A percentile compares a stretch with the other conserved stretches of the same genome.
phyloP scores from a whole-genome alignment of 1,140 invertebrate species.

The Drosophila ogumai region DNA sequence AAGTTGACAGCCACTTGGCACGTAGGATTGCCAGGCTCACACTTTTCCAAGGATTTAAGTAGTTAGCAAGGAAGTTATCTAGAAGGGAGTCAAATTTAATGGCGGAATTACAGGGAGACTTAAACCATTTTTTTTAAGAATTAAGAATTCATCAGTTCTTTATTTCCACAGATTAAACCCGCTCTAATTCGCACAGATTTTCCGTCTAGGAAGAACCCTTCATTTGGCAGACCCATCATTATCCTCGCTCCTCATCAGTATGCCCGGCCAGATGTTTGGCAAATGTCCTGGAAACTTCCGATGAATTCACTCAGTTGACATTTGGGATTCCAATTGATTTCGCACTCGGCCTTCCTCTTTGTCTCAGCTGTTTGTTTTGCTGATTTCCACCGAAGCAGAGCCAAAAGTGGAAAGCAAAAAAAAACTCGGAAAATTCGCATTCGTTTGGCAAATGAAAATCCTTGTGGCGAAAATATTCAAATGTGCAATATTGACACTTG shows the following conservation, averaged over 20 bases:
- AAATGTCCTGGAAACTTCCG: slow-evolving; percentile 51
- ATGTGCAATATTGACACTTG: slow-evolving; percentile 76
- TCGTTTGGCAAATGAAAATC: slow-evolving; percentile 70
- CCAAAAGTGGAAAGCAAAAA: slow-evolving; percentile 12
- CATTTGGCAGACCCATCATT: slow-evolving; percentile 21
- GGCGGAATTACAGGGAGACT: not conserved
- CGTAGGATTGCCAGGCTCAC: slow-evolving; percentile 56
- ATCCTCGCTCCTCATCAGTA: slow-evolving; percentile 39
- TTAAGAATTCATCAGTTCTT: not conserved
- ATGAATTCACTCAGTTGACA: slow-evolving; percentile 66
- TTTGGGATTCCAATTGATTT: slow-evolving; percentile 76
- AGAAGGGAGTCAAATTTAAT: slow-evolving; percentile 1
- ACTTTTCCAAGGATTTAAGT: slow-evolving; percentile 35
- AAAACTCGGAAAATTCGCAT: slow-evolving; percentile 43
- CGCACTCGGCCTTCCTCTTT: slow-evolving; percentile 21
- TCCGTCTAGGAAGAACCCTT: slow-evolving; percentile 1
- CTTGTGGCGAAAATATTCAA: slow-evolving; percentile 63
- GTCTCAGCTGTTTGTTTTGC: slow-evolving; percentile 66
- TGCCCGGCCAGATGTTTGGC: slow-evolving; percentile 48
- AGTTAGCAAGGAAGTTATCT: not conserved
- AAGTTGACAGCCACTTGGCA: slow-evolving; percentile 47
- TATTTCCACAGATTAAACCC: not conserved
- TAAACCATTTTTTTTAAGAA: no score
- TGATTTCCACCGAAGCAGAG: slow-evolving; percentile 55
- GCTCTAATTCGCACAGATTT: slow-evolving; percentile 3